Conservation (phyloP, 2,113 vertebrate genomes). For the Megaceryle torquata region DNA sequence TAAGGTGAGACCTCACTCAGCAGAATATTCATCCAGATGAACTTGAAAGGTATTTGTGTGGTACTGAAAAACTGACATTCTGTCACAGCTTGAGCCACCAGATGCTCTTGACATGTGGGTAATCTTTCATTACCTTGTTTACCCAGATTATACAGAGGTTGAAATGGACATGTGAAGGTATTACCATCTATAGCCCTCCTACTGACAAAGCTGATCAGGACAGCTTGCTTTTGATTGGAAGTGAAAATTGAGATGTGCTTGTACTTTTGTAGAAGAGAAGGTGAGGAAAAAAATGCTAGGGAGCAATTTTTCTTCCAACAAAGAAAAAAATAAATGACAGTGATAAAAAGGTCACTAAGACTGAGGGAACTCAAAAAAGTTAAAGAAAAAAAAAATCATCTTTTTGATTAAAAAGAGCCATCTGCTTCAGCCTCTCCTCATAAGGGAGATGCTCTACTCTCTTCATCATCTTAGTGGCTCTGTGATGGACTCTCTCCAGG, state of each 20-base stretch:
- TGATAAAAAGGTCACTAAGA: neutral
- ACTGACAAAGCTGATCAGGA: neutral
- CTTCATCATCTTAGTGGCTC: too few species aligned
- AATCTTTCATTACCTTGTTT: neutral
- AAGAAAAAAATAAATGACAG: neutral
- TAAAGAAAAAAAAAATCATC: too few species aligned
- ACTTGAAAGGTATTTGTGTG: neutral
- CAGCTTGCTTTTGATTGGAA: neutral
- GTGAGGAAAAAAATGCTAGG: neutral
- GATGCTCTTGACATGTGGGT: neutral
- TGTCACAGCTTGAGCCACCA: neutral
- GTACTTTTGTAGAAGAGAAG: neutral
- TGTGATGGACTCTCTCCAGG: too few species aligned
- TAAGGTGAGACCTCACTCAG: constrained; percentile 58
- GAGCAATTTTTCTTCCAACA: neutral
- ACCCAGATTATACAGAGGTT: neutral
- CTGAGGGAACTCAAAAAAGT: neutral
- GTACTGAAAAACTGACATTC: neutral
- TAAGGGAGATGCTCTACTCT: too few species aligned
- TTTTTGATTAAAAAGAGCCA: too few species aligned
- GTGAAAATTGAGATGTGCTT: neutral
- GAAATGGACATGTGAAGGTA: neutral
- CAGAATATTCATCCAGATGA: neutral
- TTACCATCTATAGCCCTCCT: neutral
- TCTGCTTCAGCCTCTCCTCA: too few species aligned